phyloP scores from a whole-genome alignment of 2,113 vertebrate species.

The Myrmecobius fasciatus region DNA sequence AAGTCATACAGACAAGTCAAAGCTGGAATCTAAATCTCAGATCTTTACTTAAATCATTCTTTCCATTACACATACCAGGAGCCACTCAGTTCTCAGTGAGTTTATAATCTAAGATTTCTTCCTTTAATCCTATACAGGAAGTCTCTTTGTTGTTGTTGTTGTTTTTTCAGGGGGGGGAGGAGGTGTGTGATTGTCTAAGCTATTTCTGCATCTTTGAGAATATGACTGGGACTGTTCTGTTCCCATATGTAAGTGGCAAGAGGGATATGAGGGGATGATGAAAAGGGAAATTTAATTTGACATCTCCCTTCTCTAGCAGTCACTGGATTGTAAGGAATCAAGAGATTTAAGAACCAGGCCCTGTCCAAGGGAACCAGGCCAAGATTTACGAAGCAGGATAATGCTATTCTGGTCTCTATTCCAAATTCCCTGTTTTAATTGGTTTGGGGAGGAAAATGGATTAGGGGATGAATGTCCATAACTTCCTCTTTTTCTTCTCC shows the following conservation, averaged over 20 bases:
- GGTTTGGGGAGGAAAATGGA: neutral
- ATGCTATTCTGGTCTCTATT: neutral
- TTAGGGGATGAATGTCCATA: neutral
- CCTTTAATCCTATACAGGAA: neutral
- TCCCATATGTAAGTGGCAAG: neutral
- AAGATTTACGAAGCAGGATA: neutral
- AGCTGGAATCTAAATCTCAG: neutral
- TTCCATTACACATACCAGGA: neutral
- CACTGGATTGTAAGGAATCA: neutral
- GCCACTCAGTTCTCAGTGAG: neutral
- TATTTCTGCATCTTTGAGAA: neutral
- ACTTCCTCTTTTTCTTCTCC: neutral
- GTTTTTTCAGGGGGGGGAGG: too few species aligned
- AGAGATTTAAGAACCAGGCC: neutral
- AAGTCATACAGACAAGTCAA: neutral
- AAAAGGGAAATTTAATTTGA: neutral
- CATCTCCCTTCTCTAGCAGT: neutral
- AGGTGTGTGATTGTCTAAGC: neutral
- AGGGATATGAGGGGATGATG: accelerated
- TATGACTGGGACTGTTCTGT: neutral
- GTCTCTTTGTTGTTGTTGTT: too few species aligned
- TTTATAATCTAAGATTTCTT: neutral
- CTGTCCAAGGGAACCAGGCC: neutral
- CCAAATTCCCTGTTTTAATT: neutral
- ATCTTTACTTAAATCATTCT: neutral